These are phyloP conservation scores for Chaetophractus vellerosus DNA, from an alignment of 2,797 vertebrate genomes.

Conservation along the genomic window DNA sequence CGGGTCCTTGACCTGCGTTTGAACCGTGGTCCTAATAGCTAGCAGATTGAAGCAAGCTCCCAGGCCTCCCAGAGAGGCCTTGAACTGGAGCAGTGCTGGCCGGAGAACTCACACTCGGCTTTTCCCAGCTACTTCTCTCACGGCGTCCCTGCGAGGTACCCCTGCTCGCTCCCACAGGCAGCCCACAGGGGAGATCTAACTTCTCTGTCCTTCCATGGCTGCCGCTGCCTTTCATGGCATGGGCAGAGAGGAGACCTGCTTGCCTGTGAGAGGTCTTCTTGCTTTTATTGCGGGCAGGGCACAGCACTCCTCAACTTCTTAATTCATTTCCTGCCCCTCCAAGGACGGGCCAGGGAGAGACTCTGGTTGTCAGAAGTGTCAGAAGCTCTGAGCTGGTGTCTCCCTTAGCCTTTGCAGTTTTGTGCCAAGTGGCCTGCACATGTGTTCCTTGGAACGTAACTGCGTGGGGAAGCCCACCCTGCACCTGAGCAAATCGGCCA, in stretches of 20 bases:
- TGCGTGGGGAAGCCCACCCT: neutral
- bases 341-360: neutral
- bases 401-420: neutral
- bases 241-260: neutral
- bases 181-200: neutral
- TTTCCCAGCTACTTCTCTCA: neutral
- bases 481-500: neutral
- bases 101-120: neutral
- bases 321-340: neutral
- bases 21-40: slow-evolving; percentile 82
- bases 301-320: neutral
- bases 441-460: neutral
- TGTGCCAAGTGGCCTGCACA: neutral
- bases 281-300: neutral
- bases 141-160: neutral
- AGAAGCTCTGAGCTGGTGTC: neutral
- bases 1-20: slow-evolving; percentile 67
- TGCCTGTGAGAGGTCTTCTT: neutral
- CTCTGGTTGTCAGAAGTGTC: neutral
- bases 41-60: slow-evolving; percentile 72
- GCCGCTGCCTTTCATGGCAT: neutral
- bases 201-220: neutral
- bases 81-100: slow-evolving; percentile 32
- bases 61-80: slow-evolving; percentile 64
- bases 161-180: neutral